Conservation (phyloP, 1,140 invertebrate species). For the Zophobas morio region DNA sequence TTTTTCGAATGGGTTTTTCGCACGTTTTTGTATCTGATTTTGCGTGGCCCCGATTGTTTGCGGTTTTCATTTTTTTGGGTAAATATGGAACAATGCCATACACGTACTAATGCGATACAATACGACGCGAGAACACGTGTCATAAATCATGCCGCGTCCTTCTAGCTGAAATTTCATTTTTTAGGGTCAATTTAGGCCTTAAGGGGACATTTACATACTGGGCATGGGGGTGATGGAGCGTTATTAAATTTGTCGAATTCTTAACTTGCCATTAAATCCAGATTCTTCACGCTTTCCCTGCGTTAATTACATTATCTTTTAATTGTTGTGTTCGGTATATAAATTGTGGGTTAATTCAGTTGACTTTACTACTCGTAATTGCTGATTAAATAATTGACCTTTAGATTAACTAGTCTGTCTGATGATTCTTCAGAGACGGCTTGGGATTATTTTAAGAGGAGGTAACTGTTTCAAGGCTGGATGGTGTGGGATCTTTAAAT, state of each 20-base stretch:
- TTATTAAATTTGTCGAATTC: constrained; percentile 18
- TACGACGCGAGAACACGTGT: constrained; percentile 8
- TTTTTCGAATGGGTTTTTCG: constrained; percentile 1
- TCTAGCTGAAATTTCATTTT: not conserved
- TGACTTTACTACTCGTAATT: constrained; percentile 37
- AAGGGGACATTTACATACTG: not conserved
- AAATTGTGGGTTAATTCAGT: constrained; percentile 39
- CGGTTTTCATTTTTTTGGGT: constrained; percentile 13
- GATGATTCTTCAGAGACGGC: constrained; percentile 3
- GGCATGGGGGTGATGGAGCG: not conserved
- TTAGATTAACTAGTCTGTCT: constrained; percentile 42
- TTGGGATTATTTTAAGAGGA: constrained; percentile 10
- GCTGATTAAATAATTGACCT: constrained; percentile 48
- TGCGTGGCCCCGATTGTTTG: constrained; percentile 13
- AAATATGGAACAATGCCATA: constrained; percentile 27
- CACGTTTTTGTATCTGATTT: constrained; percentile 11
- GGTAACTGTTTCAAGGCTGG: constrained; percentile 16
- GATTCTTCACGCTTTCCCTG: not conserved
- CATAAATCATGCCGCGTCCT: not conserved
- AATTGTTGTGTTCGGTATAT: not conserved
- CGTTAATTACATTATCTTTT: constrained; percentile 2
- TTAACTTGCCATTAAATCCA: not conserved
- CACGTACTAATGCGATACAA: constrained; percentile 30
- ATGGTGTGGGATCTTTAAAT: constrained; percentile 4
- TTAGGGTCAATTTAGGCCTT: not conserved